Conservation (phyloP, 2,113 vertebrate species). For the Callorhinus ursinus region DNA sequence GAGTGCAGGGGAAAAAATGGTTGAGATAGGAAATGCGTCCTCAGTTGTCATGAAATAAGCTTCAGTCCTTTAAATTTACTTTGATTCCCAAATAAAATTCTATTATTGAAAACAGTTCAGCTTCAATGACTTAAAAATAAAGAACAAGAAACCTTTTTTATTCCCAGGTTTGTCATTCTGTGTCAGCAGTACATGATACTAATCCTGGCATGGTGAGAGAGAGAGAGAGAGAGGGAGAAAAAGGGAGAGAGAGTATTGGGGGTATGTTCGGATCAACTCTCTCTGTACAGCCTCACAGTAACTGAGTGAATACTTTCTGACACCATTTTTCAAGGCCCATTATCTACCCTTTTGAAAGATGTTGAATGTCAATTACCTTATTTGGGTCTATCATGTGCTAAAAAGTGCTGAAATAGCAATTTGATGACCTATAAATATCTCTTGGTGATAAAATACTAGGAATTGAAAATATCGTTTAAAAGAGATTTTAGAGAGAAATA, state of each 20-base stretch:
- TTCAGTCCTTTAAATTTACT: background rate
- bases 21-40: background rate
- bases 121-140: background rate
- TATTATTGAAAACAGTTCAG: background rate
- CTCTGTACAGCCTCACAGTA: background rate
- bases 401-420: background rate
- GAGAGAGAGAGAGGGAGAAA: background rate
- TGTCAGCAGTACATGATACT: background rate
- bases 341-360: background rate
- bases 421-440: background rate
- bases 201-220: background rate
- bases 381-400: background rate
- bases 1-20: background rate
- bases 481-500: background rate
- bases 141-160: background rate
- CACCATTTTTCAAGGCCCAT: background rate
- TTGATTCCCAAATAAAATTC: constrained; percentile 11
- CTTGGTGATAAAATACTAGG: background rate
- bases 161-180: background rate
- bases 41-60: background rate
- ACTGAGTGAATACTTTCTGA: background rate
- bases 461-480: background rate
- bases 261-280: background rate
- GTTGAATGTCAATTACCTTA: background rate
- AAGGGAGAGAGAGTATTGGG: background rate